These are phyloP conservation scores for Heterohyrax brucei DNA, from an alignment of 2,797 vertebrate species.

Conservation along the genomic window DNA sequence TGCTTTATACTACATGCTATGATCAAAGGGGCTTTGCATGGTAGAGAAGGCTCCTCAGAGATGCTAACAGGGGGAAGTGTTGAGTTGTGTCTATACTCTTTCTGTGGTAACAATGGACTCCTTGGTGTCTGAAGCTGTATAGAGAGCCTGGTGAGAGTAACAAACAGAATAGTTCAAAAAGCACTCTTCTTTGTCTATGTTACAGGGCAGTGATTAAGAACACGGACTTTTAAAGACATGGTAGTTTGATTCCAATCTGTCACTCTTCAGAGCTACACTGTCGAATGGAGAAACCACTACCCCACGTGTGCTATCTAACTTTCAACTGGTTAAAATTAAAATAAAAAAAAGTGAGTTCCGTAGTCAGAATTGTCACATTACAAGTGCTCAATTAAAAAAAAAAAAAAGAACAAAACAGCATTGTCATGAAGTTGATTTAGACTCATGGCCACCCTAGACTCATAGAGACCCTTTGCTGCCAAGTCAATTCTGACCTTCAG, in stretches of 20 bases:
- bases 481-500: too few relatives aligned
- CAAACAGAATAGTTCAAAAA: neutral
- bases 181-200: neutral
- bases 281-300: neutral
- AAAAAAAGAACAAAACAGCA: neutral
- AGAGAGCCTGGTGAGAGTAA: neutral
- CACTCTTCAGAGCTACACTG: neutral
- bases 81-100: neutral
- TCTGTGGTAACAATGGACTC: neutral
- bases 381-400: neutral
- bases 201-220: neutral
- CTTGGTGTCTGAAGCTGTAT: neutral
- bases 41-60: neutral
- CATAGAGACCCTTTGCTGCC: too few relatives aligned
- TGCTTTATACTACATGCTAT: neutral
- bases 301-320: neutral
- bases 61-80: too few relatives aligned
- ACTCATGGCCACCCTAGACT: neutral
- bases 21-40: neutral
- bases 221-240: neutral
- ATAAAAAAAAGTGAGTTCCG: neutral
- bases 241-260: neutral
- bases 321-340: slow-evolving; percentile 30
- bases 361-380: neutral
- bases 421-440: neutral